Conservation (phyloP, 1,140 invertebrate genomes). For the Asbolus verrucosus region DNA sequence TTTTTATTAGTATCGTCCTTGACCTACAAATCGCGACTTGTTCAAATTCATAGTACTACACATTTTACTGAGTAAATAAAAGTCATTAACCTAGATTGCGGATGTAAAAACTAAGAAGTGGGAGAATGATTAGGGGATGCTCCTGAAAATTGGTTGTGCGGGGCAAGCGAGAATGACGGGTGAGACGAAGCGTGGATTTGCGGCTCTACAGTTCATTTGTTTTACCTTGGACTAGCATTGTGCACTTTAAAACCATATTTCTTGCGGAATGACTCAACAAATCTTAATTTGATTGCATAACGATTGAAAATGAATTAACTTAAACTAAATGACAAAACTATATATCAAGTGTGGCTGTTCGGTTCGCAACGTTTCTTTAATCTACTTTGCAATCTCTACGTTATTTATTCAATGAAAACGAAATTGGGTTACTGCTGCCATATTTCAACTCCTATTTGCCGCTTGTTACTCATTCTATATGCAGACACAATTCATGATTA, state of each 20-base stretch:
- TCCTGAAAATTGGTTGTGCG: background rate
- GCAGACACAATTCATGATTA: background rate
- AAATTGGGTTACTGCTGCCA: conserved; percentile 35
- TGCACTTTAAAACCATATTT: conserved; percentile 52
- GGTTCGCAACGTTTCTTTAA: conserved; percentile 27
- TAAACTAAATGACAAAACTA: conserved; percentile 36
- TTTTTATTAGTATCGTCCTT: conserved; percentile 47
- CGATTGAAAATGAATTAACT: conserved; percentile 39
- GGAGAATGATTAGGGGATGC: conserved; percentile 1
- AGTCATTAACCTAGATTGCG: conserved; percentile 54
- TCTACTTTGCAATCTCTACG: conserved; percentile 29
- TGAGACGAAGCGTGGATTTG: conserved; percentile 37
- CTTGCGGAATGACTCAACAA: conserved; percentile 55
- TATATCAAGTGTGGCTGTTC: conserved; percentile 38
- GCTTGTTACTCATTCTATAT: too few species aligned
- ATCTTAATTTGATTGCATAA: conserved; percentile 44
- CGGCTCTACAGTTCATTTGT: conserved; percentile 56
- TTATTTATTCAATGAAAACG: conserved; percentile 31
- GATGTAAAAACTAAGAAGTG: conserved; percentile 3
- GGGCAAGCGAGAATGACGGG: conserved; percentile 9
- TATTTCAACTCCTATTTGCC: conserved; percentile 9
- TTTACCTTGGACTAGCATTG: conserved; percentile 55
- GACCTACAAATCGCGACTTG: conserved; percentile 46
- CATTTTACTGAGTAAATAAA: conserved; percentile 46
- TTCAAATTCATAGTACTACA: conserved; percentile 45